These are phyloP conservation scores for Laodelphax striatellus DNA, from an alignment of 1,140 invertebrate species.

Conservation along the genomic window DNA sequence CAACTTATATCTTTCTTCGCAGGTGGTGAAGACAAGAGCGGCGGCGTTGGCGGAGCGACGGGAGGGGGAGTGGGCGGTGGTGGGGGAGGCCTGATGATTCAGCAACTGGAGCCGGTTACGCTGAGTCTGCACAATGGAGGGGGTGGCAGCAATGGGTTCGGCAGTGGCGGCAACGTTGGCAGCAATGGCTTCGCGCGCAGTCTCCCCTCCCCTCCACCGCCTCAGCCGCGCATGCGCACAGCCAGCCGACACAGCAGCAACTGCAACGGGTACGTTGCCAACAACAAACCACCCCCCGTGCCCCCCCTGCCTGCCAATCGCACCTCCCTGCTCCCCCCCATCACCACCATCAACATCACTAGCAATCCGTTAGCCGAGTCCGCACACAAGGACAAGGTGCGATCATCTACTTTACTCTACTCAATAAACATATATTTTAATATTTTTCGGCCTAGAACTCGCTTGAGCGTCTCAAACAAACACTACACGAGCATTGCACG, in stretches of 20 bases:
- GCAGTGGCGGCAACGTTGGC: too few relatives aligned
- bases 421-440: too few relatives aligned
- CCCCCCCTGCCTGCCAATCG: too few relatives aligned
- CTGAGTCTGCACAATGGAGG: constrained; percentile 9
- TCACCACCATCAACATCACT: constrained; percentile 44
- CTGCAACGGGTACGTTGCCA: constrained; percentile 14
- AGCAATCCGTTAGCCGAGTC: constrained; percentile 52
- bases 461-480: too few relatives aligned
- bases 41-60: constrained; percentile 15
- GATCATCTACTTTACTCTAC: not conserved
- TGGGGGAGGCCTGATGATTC: constrained; percentile 21
- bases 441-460: too few relatives aligned
- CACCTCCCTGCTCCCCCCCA: constrained; percentile 5
- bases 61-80: constrained; percentile 16
- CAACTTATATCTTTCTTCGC: not conserved
- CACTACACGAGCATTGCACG: too few relatives aligned
- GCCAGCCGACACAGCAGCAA: constrained; percentile 11
- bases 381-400: constrained; percentile 41
- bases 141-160: constrained; percentile 12
- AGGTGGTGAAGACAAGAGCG: constrained; percentile 18
- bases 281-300: too few relatives aligned
- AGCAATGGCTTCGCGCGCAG: too few relatives aligned
- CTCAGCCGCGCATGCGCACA: constrained; percentile 7
- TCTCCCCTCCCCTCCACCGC: not conserved
- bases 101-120: constrained; percentile 23